Conservation (phyloP, 2,113 vertebrate genomes). For the Chroicocephalus ridibundus region DNA sequence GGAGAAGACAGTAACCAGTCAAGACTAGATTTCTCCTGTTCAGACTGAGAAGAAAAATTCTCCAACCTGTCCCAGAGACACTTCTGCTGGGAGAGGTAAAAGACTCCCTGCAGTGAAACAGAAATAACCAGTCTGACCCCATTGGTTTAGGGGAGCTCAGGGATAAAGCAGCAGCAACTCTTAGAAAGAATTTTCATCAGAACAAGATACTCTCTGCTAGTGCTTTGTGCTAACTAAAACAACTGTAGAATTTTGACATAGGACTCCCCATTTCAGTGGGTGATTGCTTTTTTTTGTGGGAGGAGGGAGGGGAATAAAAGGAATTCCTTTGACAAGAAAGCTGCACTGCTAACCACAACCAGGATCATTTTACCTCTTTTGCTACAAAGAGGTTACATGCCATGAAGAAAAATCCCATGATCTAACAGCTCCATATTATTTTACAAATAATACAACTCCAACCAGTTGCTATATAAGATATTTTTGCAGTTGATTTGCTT, state of each 20-base stretch:
- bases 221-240: not conserved
- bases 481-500: constrained; percentile 10
- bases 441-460: not conserved
- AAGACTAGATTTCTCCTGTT: not conserved
- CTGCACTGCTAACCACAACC: constrained; percentile 26
- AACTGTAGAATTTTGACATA: not conserved
- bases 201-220: not conserved
- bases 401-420: constrained; percentile 11
- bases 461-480: not conserved
- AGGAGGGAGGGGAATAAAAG: constrained; percentile 27
- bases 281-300: constrained; percentile 19
- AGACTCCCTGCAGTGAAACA: not conserved
- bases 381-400: constrained; percentile 10
- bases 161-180: not conserved
- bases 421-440: constrained; percentile 7
- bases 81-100: not conserved
- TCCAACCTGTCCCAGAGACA: not conserved
- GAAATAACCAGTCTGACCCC: not conserved
- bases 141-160: not conserved
- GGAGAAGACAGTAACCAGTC: not conserved
- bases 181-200: not conserved
- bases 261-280: not conserved
- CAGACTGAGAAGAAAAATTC: not conserved
- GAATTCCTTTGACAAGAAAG: constrained; percentile 39
- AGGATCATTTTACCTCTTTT: constrained; percentile 47